Evolutionary conservation across 2,888 invertebrate species (phyloP).

Genomic region (Pyralis farinalis): DNA sequence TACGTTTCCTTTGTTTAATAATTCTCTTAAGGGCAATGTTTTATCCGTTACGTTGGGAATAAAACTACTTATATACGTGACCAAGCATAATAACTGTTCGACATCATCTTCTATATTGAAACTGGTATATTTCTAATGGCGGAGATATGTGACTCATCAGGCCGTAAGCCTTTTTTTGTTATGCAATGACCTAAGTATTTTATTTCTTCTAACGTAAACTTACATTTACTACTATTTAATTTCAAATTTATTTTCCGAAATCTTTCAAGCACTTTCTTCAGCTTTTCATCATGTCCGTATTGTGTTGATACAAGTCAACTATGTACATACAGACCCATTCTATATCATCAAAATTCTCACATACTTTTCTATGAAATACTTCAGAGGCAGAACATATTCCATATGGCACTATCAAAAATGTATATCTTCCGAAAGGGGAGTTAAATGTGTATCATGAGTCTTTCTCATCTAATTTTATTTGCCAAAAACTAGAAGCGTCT

Average conservation of each 20-base stretch:
- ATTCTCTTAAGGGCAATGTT: background rate
- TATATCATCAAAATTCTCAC: no score
- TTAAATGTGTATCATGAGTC: no score
- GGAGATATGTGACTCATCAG: background rate
- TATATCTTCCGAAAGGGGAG: no score
- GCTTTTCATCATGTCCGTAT: slow-evolving; percentile 11
- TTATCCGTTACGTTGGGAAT: background rate
- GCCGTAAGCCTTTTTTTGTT: slow-evolving; percentile 1
- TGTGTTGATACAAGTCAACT: no score
- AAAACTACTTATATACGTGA: background rate
- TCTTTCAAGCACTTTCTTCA: background rate
- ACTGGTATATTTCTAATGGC: slow-evolving; percentile 8
- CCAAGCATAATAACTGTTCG: background rate
- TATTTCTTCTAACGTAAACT: background rate
- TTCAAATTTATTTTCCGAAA: slow-evolving; percentile 10
- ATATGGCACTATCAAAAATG: no score
- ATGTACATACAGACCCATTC: no score
- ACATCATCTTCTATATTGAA: background rate
- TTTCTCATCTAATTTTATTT: no score
- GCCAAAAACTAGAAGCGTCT: no score
- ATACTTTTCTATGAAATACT: no score
- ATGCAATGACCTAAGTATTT: slow-evolving; percentile 7
- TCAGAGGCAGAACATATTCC: no score
- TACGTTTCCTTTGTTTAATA: background rate
- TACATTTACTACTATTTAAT: slow-evolving; percentile 3